phyloP scores from a whole-genome alignment of 2,888 invertebrate genomes.

The Amiota mariae region DNA sequence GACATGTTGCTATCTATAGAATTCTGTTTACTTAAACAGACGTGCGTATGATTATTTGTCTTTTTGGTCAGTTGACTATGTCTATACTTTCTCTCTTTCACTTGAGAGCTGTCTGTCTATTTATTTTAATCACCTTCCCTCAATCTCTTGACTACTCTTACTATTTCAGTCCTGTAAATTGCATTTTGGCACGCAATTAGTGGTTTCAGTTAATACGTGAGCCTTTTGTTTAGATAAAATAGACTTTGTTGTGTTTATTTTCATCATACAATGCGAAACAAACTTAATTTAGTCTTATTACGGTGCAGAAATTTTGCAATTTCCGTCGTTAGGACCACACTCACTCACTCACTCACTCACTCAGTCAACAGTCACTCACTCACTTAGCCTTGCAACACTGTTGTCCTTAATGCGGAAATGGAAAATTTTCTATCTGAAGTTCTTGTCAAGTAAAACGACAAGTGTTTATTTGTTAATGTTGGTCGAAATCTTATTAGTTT shows the following conservation, averaged over 20 bases:
- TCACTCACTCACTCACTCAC: background rate
- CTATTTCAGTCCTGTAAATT: slow-evolving; percentile 68
- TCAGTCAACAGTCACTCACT: slow-evolving; percentile 42
- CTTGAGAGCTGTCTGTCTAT: background rate
- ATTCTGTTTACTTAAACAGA: slow-evolving; percentile 20
- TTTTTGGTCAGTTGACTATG: slow-evolving; percentile 29
- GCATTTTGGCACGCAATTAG: slow-evolving; percentile 72
- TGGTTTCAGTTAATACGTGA: slow-evolving; percentile 61
- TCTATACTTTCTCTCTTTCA: background rate
- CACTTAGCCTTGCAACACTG: slow-evolving; percentile 43
- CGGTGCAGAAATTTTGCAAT: slow-evolving; percentile 66
- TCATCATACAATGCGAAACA: slow-evolving; percentile 46
- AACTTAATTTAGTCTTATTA: slow-evolving; percentile 66
- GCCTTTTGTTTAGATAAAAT: slow-evolving; percentile 32
- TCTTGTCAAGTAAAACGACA: slow-evolving; percentile 16
- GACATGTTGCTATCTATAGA: slow-evolving; percentile 49
- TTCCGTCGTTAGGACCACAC: slow-evolving; percentile 47
- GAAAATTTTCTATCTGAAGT: slow-evolving; percentile 47
- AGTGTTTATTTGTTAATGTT: slow-evolving; percentile 32
- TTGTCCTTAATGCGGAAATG: slow-evolving; percentile 51
- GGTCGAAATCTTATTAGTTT: slow-evolving; percentile 23
- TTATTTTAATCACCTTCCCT: background rate
- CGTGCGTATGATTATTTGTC: slow-evolving; percentile 27
- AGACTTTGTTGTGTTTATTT: slow-evolving; percentile 45
- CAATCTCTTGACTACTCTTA: background rate